Evolutionary conservation across 1,140 invertebrate species (phyloP), one percentile per base, ranked within the genome.

Genomic region (Phymorhynchus buccinoides): DNA sequence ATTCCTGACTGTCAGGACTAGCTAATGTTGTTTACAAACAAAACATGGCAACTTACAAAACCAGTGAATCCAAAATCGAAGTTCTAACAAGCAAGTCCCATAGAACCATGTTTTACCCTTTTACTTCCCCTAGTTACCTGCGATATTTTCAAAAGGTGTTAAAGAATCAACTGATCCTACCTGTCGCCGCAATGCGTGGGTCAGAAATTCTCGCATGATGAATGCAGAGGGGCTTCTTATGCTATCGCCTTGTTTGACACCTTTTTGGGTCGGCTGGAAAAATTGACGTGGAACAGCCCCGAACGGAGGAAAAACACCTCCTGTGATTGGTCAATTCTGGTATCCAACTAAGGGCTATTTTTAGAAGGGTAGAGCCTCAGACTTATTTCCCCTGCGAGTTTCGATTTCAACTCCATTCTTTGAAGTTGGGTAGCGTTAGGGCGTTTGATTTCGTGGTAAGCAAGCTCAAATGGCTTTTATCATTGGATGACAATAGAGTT

Each of bases 211-310:
- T 37, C 35, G 22, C 81, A 83, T 83, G 32, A 83, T 73, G 81
- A 39, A 22, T 30, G 30, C 81, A 71, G 81, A 42, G 37, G 66
- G 39, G 27, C 66, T 7, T 32, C 4, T 37, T 35, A 7, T 66
- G 1, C 35, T 12, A 37, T 3, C 73, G 37, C 0, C 30, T 7
- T 44, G 14, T 41, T 3, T 82, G 56, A 83, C 81, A 42, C 41
- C 66, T 41, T 42, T 42, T 44, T 22, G 32, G 48, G 66, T 42
- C 37, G 81, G 66, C 62, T 83, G 81, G 81, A 66, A 44, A 83
- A 71, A 83, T 68, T 83, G 81, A 83, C 81, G 81, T 83, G 81
- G 81, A 83, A 71, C 35, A 30, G 41, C 6, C 7, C 35, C 66
- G 22, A 32, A 16, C 56, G 12, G 39, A 7, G 14, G 30, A 42